Evolutionary conservation across 2,113 vertebrate species (phyloP), one percentile per base, ranked within the genome.

Genomic region (Xenopus borealis): DNA sequence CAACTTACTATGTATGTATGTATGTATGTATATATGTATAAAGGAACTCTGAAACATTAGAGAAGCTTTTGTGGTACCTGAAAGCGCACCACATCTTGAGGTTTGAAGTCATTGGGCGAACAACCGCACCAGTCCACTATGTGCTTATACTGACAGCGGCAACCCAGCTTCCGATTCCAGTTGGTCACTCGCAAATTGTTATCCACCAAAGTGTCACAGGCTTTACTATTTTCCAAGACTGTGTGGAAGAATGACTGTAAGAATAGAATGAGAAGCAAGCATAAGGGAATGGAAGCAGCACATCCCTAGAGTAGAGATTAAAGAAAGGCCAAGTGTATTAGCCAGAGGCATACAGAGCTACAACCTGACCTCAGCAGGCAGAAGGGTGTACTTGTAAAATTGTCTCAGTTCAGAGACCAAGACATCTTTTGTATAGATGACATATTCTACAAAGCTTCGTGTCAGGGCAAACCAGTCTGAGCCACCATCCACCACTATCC

Each of bases 121-220:
- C 97, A 99, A 87, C 97, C 96, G 0, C 97, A 99, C 97, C 97
- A 98, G 89, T 99, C 97, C 75, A 99, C 97, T 4, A 99, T 98
- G 89, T 99, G 97, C 81, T 98, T 99, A 85, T 99, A 99, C 84
- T 98, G 97, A 81, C 97, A 98, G 85, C 97, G 96, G 84, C 97
- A 99, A 86, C 97, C 97, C 85, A 99, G 91, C 83, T 98, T 99
- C 7, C 97, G 91, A 85, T 98, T 98, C 97, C 97, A 98, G 91
- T 98, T 99, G 79, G 96, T 99, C 82, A 98, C 94, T 0, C 97
- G 92, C 78, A 99, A 90, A 87, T 98, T 99, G 86, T 99, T 99
- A 87, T 98, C 97, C 7, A 98, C 94, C n/a, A 98, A 87, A 0
- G 90, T 92, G 80, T 96, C 93, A 0, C 97, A 99, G 92, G 94